Conservation (phyloP, 2,113 vertebrate genomes). For the Piprites chloris region DNA sequence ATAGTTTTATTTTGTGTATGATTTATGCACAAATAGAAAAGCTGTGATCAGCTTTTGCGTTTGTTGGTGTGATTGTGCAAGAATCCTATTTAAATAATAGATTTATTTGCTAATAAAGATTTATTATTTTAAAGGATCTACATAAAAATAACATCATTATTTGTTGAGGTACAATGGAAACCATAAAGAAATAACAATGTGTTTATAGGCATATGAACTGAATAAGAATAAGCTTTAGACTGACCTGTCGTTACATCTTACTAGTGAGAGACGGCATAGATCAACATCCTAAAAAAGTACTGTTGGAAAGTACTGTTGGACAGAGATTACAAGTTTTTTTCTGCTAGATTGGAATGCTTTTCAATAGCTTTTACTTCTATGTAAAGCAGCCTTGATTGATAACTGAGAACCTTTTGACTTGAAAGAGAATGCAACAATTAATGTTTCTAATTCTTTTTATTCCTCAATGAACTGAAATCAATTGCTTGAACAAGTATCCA, state of each 20-base stretch:
- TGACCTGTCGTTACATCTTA: neutral
- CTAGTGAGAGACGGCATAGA: neutral
- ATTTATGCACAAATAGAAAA: neutral
- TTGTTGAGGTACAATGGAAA: neutral
- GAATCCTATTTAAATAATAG: neutral
- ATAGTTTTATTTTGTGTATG: neutral
- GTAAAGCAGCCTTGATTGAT: neutral
- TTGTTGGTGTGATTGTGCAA: neutral
- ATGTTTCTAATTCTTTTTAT: neutral
- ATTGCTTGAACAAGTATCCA: neutral
- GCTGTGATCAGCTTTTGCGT: neutral
- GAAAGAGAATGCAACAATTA: neutral
- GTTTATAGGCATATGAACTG: neutral
- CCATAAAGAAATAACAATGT: neutral
- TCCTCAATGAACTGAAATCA: neutral
- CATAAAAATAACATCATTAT: neutral
- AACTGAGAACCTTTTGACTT: neutral
- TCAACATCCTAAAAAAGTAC: neutral
- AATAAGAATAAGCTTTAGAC: neutral
- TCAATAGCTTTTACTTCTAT: neutral
- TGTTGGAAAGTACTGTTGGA: neutral
- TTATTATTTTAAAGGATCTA: neutral
- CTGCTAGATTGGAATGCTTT: neutral
- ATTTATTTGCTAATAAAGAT: neutral
- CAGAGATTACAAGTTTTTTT: neutral